Evolutionary conservation across 2,113 vertebrate genomes (phyloP), one percentile per base, ranked within the genome.

Genomic region (Notothenia coriiceps): DNA sequence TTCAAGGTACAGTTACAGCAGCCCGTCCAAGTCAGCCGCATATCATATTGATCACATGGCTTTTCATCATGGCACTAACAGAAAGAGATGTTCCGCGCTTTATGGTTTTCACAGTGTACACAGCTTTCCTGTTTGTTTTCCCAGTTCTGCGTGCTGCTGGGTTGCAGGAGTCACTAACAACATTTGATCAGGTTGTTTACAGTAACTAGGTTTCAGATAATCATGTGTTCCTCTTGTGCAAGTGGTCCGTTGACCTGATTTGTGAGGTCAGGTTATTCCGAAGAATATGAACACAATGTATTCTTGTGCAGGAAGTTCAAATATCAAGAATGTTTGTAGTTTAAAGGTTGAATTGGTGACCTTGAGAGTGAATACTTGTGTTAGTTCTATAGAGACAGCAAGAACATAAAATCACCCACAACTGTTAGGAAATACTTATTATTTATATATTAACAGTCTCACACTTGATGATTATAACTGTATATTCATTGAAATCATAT

Each of bases 1-100:
- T 92, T 92, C 82, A 92, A 91, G 91, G 78, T 93, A 92, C 77
- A 46, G 90, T 93, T 91, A 93, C 92, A 93, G 89, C 83, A 82
- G 64, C 77, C 18, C 5, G 66, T 91, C 90, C 85, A 87, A 89
- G 86, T 84, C 84, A 90, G 85, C 81, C 75, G 9, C 78, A 77
- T 87, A 88, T 91, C 52, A 14, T 82, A 85, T 93, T 93, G 81
- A 92, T 91, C 88, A 87, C 82, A 70, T 46, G 71, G 88, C 92
- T 93, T 65, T 91, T 94, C 89, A 91, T 83, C 88, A 29, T 86
- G 79, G 72, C 73, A 75, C 84, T 85, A 86, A 92, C 82, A 88
- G 89, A 17, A 9, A 44, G 17, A 86, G 64, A 69, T 80, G 71
- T 83, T 88, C 72, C 67, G 73, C 54, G 49, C 71, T 84, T 77